Conservation (phyloP, 2,888 invertebrate species). For the Eumacrocentrus americanus region DNA sequence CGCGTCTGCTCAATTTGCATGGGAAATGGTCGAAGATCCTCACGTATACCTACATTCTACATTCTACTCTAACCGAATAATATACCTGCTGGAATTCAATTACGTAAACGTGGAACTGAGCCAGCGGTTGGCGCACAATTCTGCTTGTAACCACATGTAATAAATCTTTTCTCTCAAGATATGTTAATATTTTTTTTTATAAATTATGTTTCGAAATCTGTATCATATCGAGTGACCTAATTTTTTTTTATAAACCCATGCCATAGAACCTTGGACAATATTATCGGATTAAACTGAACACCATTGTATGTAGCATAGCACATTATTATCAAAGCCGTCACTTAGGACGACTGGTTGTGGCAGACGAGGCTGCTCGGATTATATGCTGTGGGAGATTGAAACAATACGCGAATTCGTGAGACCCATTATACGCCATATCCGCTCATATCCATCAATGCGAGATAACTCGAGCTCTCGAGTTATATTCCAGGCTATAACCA, state of each 20-base stretch:
- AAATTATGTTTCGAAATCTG: no score
- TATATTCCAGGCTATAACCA: constrained; percentile 8
- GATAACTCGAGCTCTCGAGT: constrained; percentile 2
- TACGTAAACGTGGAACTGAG: constrained; percentile 39
- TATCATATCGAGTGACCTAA: no score
- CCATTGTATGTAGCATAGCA: neutral
- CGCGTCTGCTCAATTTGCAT: constrained; percentile 48
- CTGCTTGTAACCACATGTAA: neutral
- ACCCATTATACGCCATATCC: constrained; percentile 39
- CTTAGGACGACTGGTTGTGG: neutral
- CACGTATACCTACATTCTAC: no score
- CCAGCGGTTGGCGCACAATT: constrained; percentile 12
- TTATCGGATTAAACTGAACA: constrained; percentile 4
- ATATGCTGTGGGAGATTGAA: constrained; percentile 43
- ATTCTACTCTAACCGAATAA: constrained; percentile 44
- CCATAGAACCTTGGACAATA: constrained; percentile 14
- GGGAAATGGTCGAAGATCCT: constrained; percentile 44
- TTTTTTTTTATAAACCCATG: no score
- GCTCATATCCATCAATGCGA: constrained; percentile 47
- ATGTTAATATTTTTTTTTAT: neutral
- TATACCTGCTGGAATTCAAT: constrained; percentile 46
- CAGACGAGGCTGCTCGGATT: neutral
- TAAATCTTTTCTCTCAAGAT: neutral
- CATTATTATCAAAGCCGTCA: constrained; percentile 1
- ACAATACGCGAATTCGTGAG: constrained; percentile 46